A percentile compares a stretch with the other conserved stretches of the same genome.
Conservation (phyloP, 2,113 vertebrate genomes). For the Hypocryptadius cinnamomeus region DNA sequence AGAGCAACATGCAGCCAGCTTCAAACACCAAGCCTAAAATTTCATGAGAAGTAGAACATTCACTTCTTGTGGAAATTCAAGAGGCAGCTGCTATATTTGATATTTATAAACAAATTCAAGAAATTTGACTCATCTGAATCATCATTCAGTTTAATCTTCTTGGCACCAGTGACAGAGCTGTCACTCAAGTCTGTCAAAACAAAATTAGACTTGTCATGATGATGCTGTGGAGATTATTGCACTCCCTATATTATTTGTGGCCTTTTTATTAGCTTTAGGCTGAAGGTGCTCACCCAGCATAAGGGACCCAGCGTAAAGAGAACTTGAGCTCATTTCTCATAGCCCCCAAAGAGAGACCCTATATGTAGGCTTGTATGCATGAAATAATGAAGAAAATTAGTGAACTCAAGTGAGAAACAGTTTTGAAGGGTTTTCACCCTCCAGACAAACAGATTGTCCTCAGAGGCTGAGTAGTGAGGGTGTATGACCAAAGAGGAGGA, state of each 20-base stretch:
- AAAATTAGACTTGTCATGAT: not conserved
- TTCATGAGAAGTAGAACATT: not conserved
- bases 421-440: not conserved
- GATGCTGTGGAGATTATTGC: not conserved
- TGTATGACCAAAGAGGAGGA: not conserved
- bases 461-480: not conserved
- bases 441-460: not conserved
- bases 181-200: conserved; percentile 13
- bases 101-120: conserved; percentile 24
- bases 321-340: not conserved
- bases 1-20: not conserved
- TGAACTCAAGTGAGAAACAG: not conserved
- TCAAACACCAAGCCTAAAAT: not conserved
- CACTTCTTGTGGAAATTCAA: not conserved
- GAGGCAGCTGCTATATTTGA: not conserved
- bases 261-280: not conserved
- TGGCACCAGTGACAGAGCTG: not conserved
- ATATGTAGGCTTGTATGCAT: not conserved
- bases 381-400: not conserved
- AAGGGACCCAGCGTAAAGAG: not conserved
- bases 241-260: not conserved
- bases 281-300: not conserved
- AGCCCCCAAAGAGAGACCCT: not conserved
- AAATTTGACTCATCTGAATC: not conserved
- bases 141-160: not conserved